phyloP scores from a whole-genome alignment of 2,797 vertebrate genomes.

The Helicolenus hilgendorfi region DNA sequence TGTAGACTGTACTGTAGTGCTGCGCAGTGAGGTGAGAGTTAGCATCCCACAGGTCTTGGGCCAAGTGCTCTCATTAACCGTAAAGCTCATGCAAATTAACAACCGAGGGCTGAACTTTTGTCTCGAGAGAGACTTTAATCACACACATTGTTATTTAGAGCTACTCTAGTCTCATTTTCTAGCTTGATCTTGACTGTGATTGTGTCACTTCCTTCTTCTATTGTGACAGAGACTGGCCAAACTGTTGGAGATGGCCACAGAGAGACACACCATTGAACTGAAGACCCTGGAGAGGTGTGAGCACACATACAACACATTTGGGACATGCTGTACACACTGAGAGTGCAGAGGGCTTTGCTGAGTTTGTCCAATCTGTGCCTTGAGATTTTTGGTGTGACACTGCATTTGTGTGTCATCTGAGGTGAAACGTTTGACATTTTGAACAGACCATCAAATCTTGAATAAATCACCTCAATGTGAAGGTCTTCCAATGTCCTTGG shows the following conservation, averaged over 20 bases:
- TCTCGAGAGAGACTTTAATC: background rate
- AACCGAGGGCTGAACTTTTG: background rate
- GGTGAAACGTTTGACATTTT: conserved; percentile 75
- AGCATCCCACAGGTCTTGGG: background rate
- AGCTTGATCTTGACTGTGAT: conserved; percentile 21
- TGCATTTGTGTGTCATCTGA: conserved; percentile 35
- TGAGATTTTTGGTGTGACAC: conserved; percentile 30
- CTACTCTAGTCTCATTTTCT: background rate
- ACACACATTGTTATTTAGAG: conserved; percentile 12
- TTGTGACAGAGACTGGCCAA: conserved; percentile 92
- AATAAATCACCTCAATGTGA: conserved; percentile 60
- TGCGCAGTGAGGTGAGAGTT: background rate
- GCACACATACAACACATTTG: conserved; percentile 54
- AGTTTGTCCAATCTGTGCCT: conserved; percentile 51
- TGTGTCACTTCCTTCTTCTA: conserved; percentile 55
- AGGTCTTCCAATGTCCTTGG: conserved; percentile 49
- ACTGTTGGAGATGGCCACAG: conserved; percentile 93
- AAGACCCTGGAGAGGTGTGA: conserved; percentile 92
- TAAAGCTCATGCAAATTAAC: conserved; percentile 2
- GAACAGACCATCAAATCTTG: conserved; percentile 50
- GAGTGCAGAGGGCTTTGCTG: conserved; percentile 29
- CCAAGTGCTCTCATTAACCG: background rate
- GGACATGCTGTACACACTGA: conserved; percentile 51
- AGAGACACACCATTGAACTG: conserved; percentile 93
- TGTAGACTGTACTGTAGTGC: background rate